A percentile compares a stretch with the other conserved stretches of the same genome.
Evolutionary conservation across 1,140 invertebrate genomes (phyloP).

Genomic region (Magallana gigas): DNA sequence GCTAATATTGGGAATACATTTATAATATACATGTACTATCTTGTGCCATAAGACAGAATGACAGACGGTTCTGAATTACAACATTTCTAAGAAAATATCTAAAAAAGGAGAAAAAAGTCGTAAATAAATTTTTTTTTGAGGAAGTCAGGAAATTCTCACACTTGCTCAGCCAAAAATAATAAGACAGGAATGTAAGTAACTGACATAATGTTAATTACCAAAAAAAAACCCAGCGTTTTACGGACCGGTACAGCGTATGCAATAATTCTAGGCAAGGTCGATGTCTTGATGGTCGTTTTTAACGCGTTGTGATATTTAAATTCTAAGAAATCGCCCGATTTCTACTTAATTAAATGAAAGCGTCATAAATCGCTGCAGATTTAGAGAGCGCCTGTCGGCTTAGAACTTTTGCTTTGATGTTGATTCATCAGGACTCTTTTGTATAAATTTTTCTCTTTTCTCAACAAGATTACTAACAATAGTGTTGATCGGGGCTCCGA

Average conservation of each 20-base stretch:
- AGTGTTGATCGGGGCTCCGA: neutral
- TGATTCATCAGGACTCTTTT: neutral
- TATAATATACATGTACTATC: no score
- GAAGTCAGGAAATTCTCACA: no score
- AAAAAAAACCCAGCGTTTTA: neutral
- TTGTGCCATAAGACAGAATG: no score
- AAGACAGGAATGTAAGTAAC: no score
- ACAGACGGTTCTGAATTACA: no score
- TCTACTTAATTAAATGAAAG: constrained; percentile 9
- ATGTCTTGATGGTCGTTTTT: neutral
- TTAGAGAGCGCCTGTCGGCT: neutral
- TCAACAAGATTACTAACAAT: neutral
- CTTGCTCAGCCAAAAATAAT: no score
- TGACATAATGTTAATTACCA: neutral
- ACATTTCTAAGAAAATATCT: no score
- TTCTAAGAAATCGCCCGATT: neutral
- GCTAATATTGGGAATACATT: no score
- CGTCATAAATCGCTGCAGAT: neutral
- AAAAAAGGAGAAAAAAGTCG: no score
- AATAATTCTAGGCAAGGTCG: neutral
- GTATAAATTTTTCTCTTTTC: neutral
- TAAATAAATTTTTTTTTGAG: no score
- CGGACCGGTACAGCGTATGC: neutral
- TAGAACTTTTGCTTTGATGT: neutral
- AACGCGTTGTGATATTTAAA: neutral